phyloP scores from a whole-genome alignment of 2,888 invertebrate genomes.

The Drosophila differens region DNA sequence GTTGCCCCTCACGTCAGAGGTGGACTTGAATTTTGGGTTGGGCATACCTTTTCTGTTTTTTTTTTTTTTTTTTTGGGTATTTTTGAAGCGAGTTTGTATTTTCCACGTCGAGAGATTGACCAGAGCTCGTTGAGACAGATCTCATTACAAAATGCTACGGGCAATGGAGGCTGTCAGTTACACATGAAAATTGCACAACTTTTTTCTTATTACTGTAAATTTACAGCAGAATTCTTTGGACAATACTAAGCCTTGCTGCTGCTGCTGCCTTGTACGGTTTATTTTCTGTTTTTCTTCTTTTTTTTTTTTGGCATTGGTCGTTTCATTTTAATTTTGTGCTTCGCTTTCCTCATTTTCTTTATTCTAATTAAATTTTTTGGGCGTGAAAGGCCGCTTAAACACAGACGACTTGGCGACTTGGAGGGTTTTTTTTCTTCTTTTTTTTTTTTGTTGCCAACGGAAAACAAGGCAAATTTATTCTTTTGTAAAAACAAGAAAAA shows the following conservation, averaged over 20 bases:
- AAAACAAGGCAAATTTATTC: slow-evolving; percentile 73
- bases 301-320: slow-evolving; percentile 25
- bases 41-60: slow-evolving; percentile 39
- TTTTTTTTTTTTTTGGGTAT: background rate
- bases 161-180: slow-evolving; percentile 72
- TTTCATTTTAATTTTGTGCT: slow-evolving; percentile 62
- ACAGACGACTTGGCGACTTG: slow-evolving; percentile 30
- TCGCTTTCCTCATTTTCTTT: slow-evolving; percentile 63
- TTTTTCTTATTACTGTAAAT: slow-evolving; percentile 77
- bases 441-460: slow-evolving; percentile 36
- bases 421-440: slow-evolving; percentile 7
- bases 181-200: slow-evolving; percentile 82
- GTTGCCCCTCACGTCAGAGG: slow-evolving; percentile 46
- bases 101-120: slow-evolving; percentile 20
- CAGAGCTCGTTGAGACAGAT: slow-evolving; percentile 33
- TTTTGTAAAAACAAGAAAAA: slow-evolving; percentile 81
- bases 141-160: slow-evolving; percentile 70
- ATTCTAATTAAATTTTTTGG: slow-evolving; percentile 81
- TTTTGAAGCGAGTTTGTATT: background rate
- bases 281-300: slow-evolving; percentile 6
- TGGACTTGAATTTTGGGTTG: slow-evolving; percentile 29
- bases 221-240: slow-evolving; percentile 54
- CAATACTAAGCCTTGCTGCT: slow-evolving; percentile 38
- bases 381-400: slow-evolving; percentile 39
- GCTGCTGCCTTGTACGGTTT: slow-evolving; percentile 21